Evolutionary conservation across 2,888 invertebrate genomes (phyloP).

Genomic region (Crioceris asparagi): DNA sequence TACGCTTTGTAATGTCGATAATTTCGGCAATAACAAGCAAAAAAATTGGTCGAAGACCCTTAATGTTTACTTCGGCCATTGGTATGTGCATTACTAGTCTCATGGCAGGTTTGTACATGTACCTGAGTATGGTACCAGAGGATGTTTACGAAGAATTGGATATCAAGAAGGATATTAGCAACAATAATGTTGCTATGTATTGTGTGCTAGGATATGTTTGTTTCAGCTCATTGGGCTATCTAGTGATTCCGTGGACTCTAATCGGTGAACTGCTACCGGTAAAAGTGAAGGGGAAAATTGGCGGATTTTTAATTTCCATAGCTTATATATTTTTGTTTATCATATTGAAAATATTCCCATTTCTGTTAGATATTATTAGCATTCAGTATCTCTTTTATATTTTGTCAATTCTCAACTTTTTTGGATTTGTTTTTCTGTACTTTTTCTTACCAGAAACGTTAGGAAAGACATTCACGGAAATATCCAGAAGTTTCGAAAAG

Average conservation of each 20-base stretch:
- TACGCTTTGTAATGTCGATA: conserved; percentile 44
- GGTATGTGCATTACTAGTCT: conserved; percentile 45
- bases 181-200: conserved; percentile 37
- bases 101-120: conserved; percentile 30
- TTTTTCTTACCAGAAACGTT: conserved; percentile 47
- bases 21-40: conserved; percentile 41
- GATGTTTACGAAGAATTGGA: conserved; percentile 24
- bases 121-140: conserved; percentile 20
- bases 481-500: too few relatives aligned
- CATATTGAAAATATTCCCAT: conserved; percentile 43
- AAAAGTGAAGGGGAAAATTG: conserved; percentile 41
- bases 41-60: conserved; percentile 39
- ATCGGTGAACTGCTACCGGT: conserved; percentile 44
- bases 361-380: conserved; percentile 34
- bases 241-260: conserved; percentile 50
- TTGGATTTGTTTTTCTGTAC: conserved; percentile 39
- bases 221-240: conserved; percentile 43
- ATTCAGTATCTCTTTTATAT: conserved; percentile 40
- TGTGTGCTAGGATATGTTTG: conserved; percentile 43
- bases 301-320: conserved; percentile 42
- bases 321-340: conserved; percentile 46
- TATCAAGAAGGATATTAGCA: conserved; percentile 22
- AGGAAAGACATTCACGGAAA: conserved; percentile 45
- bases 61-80: conserved; percentile 42
- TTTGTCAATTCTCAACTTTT: conserved; percentile 38